A percentile compares a stretch with the other conserved stretches of the same genome.
Conservation (phyloP, 92 coral and sea anemone species). For the Pocillopora meandrina region DNA sequence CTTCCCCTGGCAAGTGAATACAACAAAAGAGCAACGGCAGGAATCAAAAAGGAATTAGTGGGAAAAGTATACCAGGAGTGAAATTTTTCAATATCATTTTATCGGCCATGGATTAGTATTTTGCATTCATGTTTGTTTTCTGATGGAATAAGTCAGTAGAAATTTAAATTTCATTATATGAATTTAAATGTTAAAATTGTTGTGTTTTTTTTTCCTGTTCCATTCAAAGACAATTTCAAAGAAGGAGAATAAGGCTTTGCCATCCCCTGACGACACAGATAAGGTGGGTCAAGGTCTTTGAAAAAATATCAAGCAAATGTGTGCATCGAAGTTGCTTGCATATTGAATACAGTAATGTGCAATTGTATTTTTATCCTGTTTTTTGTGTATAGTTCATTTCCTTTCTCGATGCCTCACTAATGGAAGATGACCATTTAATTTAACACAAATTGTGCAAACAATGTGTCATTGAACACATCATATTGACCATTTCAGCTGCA, state of each 20-base stretch:
- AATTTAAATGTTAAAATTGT: background rate
- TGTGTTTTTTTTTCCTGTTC: background rate
- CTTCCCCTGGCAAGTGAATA: background rate
- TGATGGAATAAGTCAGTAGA: background rate
- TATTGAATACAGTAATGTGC: background rate
- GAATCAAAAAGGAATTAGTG: no score
- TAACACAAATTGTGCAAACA: background rate
- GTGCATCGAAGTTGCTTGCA: background rate
- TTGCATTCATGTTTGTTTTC: no score
- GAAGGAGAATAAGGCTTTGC: slow-evolving; percentile 88
- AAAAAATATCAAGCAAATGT: no score
- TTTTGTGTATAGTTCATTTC: background rate
- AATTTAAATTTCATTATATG: background rate
- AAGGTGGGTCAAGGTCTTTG: slow-evolving; percentile 56
- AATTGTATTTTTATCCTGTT: no score
- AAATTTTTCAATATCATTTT: no score
- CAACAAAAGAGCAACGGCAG: no score
- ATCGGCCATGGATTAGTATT: no score
- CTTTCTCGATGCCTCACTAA: background rate
- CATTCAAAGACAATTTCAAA: slow-evolving; percentile 86
- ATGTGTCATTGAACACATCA: background rate
- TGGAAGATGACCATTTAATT: background rate
- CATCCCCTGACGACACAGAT: slow-evolving; percentile 95
- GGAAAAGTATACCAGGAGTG: no score
- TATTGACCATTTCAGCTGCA: background rate